Conservation (phyloP, 2,888 invertebrate species). For the Leptarthrus brevirostris region DNA sequence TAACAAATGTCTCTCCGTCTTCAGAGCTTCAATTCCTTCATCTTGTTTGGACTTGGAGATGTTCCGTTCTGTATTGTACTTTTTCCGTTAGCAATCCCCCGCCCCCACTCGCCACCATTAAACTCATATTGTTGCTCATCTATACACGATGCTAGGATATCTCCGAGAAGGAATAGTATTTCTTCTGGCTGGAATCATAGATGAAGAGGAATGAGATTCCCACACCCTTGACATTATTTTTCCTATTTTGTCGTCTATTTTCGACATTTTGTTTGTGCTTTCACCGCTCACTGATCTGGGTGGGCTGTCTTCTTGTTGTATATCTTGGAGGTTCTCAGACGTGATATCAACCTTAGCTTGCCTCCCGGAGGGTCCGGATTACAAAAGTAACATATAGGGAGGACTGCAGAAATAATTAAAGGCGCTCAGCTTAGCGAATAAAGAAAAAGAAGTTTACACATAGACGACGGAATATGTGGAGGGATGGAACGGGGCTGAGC, state of each 20-base stretch:
- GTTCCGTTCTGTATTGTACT: slow-evolving; percentile 7
- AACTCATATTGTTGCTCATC: slow-evolving; percentile 1
- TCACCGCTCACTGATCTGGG: background rate
- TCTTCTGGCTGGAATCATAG: background rate
- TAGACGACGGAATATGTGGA: background rate
- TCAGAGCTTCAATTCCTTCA: slow-evolving; percentile 21
- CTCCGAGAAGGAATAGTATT: background rate
- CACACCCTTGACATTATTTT: background rate
- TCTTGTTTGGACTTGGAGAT: slow-evolving; percentile 11
- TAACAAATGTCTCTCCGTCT: slow-evolving; percentile 23
- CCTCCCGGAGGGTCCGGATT: background rate
- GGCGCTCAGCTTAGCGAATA: background rate
- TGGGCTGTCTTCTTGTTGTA: background rate
- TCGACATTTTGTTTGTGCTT: slow-evolving; percentile 14
- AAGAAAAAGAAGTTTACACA: background rate
- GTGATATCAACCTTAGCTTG: background rate
- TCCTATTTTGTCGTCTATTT: slow-evolving; percentile 13
- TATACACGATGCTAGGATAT: background rate
- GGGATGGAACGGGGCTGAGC: background rate
- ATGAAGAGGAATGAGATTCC: slow-evolving; percentile 7
- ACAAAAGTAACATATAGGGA: background rate
- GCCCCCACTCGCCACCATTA: background rate
- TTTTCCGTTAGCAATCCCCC: background rate
- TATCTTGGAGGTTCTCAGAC: background rate
- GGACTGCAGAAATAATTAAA: slow-evolving; percentile 3